Evolutionary conservation across 2,797 vertebrate genomes (phyloP).

Genomic region (Sarcoramphus papa): DNA sequence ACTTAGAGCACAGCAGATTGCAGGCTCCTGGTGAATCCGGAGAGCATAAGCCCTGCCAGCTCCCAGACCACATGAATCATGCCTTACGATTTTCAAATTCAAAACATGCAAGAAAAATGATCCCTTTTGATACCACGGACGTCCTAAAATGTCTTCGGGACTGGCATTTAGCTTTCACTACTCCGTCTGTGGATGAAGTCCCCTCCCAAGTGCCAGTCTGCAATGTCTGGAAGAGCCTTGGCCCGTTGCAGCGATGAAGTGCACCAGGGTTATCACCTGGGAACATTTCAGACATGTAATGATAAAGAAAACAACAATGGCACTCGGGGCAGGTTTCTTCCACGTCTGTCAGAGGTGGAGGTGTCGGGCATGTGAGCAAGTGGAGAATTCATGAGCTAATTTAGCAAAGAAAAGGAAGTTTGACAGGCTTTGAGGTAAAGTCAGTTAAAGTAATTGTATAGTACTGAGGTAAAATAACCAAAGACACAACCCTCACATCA

Average conservation of each 20-base stretch:
- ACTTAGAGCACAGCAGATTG: not conserved
- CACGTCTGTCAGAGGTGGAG: not conserved
- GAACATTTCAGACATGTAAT: not conserved
- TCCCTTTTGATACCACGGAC: not conserved
- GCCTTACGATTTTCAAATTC: not conserved
- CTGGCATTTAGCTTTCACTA: not conserved
- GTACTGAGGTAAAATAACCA: slow-evolving; percentile 20
- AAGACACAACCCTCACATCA: not conserved
- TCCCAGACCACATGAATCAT: slow-evolving; percentile 9
- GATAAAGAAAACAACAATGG: not conserved
- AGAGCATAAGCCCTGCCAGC: not conserved
- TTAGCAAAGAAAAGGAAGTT: slow-evolving; percentile 43
- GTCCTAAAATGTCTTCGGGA: not conserved
- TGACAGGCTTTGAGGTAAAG: slow-evolving; percentile 38
- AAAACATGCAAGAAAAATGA: not conserved
- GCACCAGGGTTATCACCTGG: not conserved
- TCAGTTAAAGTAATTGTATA: slow-evolving; percentile 22
- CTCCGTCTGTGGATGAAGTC: not conserved
- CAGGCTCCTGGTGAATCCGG: not conserved
- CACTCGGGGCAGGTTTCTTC: not conserved
- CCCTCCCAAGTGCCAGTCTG: not conserved
- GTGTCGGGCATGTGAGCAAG: not conserved
- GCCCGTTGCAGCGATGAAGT: accelerated
- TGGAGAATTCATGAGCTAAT: not conserved
- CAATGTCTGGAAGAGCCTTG: not conserved